Evolutionary conservation across 2,888 invertebrate species (phyloP).

Genomic region (Cetonia aurata): DNA sequence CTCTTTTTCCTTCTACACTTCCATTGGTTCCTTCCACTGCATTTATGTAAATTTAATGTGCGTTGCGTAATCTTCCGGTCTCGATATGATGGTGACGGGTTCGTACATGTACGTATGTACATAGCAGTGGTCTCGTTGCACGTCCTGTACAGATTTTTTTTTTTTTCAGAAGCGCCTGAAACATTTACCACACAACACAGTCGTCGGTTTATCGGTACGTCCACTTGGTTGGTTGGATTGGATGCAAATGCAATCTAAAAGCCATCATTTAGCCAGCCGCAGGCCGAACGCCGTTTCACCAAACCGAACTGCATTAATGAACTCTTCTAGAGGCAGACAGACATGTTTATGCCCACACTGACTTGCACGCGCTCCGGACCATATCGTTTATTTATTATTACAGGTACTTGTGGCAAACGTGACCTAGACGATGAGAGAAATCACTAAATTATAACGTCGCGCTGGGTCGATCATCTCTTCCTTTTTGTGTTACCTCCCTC

Average conservation of each 20-base stretch:
- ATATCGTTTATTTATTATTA: conserved; percentile 67
- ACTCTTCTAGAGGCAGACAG: conserved; percentile 65
- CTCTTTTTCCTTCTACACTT: conserved; percentile 13
- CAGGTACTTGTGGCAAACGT: conserved; percentile 65
- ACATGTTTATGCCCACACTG: conserved; percentile 66
- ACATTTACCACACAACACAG: conserved; percentile 27
- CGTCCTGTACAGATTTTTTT: conserved; percentile 2
- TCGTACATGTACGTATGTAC: conserved; percentile 1
- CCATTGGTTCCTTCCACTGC: conserved; percentile 32
- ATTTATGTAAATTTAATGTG: conserved; percentile 33
- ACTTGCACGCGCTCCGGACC: conserved; percentile 66
- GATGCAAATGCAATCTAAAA: conserved; percentile 66
- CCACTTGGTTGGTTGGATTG: conserved; percentile 40
- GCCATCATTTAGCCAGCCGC: conserved; percentile 64
- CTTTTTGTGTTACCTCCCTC: conserved; percentile 1
- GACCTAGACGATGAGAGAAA: conserved; percentile 65
- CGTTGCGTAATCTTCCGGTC: conserved; percentile 35
- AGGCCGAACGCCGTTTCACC: conserved; percentile 64
- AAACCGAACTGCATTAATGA: conserved; percentile 66
- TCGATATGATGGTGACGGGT: conserved; percentile 20
- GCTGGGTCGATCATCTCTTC: conserved; percentile 54
- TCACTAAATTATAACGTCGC: conserved; percentile 60
- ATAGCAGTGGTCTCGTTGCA: conserved; percentile 4
- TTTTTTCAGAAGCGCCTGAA: conserved; percentile 26
- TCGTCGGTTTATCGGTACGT: conserved; percentile 29